Evolutionary conservation across 2,888 invertebrate species (phyloP).

Genomic region (Platynereis dumerilii): DNA sequence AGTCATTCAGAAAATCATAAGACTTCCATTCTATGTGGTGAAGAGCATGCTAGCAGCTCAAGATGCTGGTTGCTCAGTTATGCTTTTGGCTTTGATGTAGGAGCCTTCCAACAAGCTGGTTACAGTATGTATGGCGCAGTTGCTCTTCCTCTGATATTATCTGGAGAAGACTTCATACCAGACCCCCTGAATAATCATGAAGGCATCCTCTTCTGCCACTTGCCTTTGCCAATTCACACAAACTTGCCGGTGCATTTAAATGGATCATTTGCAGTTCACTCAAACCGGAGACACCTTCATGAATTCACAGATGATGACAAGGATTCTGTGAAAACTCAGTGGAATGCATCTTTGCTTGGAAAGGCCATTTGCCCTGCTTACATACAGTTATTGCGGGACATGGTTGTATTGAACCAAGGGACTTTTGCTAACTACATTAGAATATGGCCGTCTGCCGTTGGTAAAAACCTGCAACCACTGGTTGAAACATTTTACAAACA

Average conservation of each 20-base stretch:
- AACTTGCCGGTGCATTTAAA: conserved; percentile 52
- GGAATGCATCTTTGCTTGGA: conserved; percentile 42
- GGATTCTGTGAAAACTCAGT: conserved; percentile 30
- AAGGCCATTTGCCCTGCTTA: conserved; percentile 40
- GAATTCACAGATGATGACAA: conserved; percentile 48
- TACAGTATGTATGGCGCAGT: conserved; percentile 42
- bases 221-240: conserved; percentile 44
- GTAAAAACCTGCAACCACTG: conserved; percentile 23
- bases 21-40: no score
- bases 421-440: conserved; percentile 2
- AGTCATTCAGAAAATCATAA: no score
- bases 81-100: conserved; percentile 13
- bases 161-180: conserved; percentile 31
- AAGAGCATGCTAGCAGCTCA: no score
- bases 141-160: conserved; percentile 40
- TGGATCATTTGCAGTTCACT: conserved; percentile 50
- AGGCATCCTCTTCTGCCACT: conserved; percentile 32
- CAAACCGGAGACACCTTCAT: conserved; percentile 44
- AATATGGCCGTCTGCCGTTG: conserved; percentile 32
- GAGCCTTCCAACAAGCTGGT: conserved; percentile 9
- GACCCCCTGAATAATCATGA: conserved; percentile 6
- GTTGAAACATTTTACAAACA: conserved; percentile 23
- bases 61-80: conserved; percentile 34
- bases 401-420: conserved; percentile 21
- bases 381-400: conserved; percentile 33